These are phyloP conservation scores for Pristionchus maxplancki DNA, from an alignment of 2,888 invertebrate genomes.

Conservation along the genomic window DNA sequence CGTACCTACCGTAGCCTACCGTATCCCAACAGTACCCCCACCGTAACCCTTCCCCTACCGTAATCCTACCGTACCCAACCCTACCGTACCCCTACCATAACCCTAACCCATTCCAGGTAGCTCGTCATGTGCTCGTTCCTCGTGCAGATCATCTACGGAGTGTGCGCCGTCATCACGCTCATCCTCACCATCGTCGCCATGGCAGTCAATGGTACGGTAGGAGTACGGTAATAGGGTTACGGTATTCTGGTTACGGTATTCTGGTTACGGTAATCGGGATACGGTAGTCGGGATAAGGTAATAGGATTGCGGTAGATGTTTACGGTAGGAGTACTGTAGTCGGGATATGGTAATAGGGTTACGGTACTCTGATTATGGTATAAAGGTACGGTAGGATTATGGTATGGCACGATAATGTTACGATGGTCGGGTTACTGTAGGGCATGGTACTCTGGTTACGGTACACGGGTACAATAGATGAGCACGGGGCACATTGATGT, in stretches of 20 bases:
- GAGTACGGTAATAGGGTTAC: background rate
- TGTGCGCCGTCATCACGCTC: background rate
- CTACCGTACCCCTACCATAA: background rate
- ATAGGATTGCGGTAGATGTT: background rate
- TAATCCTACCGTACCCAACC: background rate
- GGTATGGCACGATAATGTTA: no score
- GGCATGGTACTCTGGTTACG: no score
- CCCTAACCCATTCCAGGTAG: background rate
- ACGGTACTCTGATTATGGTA: no score
- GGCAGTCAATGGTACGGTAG: background rate
- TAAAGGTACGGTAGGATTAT: no score
- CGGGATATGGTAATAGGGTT: background rate
- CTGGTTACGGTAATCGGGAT: background rate
- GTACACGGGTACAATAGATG: no score
- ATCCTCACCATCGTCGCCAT: background rate
- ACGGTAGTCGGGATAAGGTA: background rate
- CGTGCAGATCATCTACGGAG: conserved; percentile 26
- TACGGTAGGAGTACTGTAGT: background rate
- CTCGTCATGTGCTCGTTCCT: conserved; percentile 15
- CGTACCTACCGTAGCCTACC: background rate
- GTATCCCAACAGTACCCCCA: background rate
- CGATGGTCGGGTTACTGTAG: no score
- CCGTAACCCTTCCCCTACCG: background rate
- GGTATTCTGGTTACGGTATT: background rate
- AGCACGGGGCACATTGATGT: no score